Evolutionary conservation across 1,140 invertebrate genomes (phyloP), one percentile per base, ranked within the genome.

Genomic region (Trichonephila inaurata): DNA sequence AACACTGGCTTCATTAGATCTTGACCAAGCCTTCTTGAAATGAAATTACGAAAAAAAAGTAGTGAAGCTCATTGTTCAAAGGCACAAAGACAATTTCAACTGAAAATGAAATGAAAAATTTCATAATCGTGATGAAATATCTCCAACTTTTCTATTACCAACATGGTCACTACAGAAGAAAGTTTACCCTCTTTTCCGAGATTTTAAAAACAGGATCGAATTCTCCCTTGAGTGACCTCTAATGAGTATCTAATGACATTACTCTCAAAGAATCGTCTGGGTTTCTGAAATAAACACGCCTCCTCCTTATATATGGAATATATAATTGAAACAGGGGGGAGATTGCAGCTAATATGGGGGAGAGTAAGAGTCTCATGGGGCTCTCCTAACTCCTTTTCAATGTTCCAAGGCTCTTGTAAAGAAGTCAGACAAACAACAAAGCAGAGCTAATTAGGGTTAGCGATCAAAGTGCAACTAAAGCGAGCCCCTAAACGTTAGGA

Each of bases 221-320:
- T 28, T 33, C 21, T 21, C 85, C 28, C 16, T 24, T 10, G 24
- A 21, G 14, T 64, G 62, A 64, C 64, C 58, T 18, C 61, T 89
- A 89, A 89, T 89, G 88, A 89, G 61, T 28, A 89, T 89, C 88
- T 89, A 89, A 89, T 69, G 88, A 89, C 88, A 77, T 89, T 77
- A 89, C 88, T 66, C 66, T n/a, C 33, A 89, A 89, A 89, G 88
- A 89, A 89, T 89, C n/a, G 44, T 58, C 64, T 3, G 88, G n/a
- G 24, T 66, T 10, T 51, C 51, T 10, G 51, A 51, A 51, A 51
- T n/a, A 12, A 62, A 19, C 86, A 60, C 58, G 83, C 58, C 83
- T 12, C 51, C 51, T 85, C 28, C 66, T 77, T 77, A 16, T 24
- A n/a, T 85, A 85, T 85, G 51, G 62, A 64, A 88, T 88, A 88